phyloP scores from a whole-genome alignment of 2,888 invertebrate species.

The Coenonympha arcania region DNA sequence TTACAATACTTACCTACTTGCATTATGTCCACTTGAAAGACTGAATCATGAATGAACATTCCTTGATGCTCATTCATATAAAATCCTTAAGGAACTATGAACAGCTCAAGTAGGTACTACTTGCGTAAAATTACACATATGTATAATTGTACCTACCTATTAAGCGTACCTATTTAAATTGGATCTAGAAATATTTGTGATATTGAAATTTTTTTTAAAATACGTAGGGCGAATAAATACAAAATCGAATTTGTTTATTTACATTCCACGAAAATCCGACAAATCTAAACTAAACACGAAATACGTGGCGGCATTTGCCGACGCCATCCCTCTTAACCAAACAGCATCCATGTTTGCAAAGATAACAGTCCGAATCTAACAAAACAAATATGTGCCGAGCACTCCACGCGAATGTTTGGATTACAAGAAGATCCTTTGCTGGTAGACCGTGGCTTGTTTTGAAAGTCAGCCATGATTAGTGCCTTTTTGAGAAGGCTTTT shows the following conservation, averaged over 20 bases:
- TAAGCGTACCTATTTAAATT: no score
- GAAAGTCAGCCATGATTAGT: background rate
- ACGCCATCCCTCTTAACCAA: slow-evolving; percentile 41
- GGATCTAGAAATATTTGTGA: background rate
- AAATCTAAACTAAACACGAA: slow-evolving; percentile 34
- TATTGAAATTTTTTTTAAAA: background rate
- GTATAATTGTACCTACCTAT: no score
- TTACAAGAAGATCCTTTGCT: slow-evolving; percentile 17
- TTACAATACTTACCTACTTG: background rate
- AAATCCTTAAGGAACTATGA: no score
- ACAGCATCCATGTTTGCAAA: slow-evolving; percentile 55
- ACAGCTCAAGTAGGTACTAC: no score
- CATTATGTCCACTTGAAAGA: background rate
- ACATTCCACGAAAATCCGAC: slow-evolving; percentile 31
- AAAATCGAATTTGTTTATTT: slow-evolving; percentile 31
- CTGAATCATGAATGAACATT: background rate
- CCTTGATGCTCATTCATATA: background rate
- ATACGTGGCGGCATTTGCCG: slow-evolving; percentile 29
- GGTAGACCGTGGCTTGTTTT: slow-evolving; percentile 9
- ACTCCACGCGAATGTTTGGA: slow-evolving; percentile 40
- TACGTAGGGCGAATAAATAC: slow-evolving; percentile 1
- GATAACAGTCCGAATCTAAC: slow-evolving; percentile 61
- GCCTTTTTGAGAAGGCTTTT: background rate
- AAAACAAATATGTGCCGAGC: slow-evolving; percentile 64
- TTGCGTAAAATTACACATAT: no score